Evolutionary conservation across 2,888 invertebrate species (phyloP).

Genomic region (Quadroppia sp.): DNA sequence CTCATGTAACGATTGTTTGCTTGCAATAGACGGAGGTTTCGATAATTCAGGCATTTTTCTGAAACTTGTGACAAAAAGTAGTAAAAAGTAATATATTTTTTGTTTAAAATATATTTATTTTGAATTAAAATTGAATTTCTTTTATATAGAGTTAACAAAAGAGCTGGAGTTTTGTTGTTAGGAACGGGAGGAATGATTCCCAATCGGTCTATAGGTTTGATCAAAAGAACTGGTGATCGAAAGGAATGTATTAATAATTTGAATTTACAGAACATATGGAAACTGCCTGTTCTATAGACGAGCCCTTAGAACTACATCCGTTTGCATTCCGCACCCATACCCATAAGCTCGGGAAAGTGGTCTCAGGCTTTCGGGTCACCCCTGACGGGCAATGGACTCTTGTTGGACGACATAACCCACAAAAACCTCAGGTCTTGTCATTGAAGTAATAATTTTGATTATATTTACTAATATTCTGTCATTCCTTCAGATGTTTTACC

Average conservation of each 20-base stretch:
- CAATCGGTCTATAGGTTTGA: slow-evolving; percentile 57
- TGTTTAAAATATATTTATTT: too few species aligned
- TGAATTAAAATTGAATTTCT: slow-evolving; percentile 31
- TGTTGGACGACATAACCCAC: slow-evolving; percentile 78
- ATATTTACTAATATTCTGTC: not conserved
- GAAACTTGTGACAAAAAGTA: slow-evolving; percentile 53
- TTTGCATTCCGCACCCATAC: slow-evolving; percentile 95
- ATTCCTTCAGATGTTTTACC: slow-evolving; percentile 82
- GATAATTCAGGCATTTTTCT: slow-evolving; percentile 81
- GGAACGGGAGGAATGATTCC: slow-evolving; percentile 79
- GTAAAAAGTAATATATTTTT: slow-evolving; percentile 40
- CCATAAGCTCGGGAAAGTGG: slow-evolving; percentile 76
- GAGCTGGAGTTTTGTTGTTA: slow-evolving; percentile 84
- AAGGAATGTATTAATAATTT: slow-evolving; percentile 15
- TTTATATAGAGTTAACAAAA: slow-evolving; percentile 66
- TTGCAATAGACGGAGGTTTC: slow-evolving; percentile 63
- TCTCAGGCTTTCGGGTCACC: slow-evolving; percentile 70
- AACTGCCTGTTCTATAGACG: slow-evolving; percentile 73
- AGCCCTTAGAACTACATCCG: slow-evolving; percentile 80
- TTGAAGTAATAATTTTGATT: not conserved
- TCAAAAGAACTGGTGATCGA: not conserved
- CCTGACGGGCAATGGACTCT: slow-evolving; percentile 64
- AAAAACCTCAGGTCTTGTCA: slow-evolving; percentile 61
- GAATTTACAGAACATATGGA: slow-evolving; percentile 73
- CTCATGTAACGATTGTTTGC: not conserved